These are phyloP conservation scores for Laticauda laticaudata DNA, from an alignment of 2,113 vertebrate species.

Conservation along the genomic window DNA sequence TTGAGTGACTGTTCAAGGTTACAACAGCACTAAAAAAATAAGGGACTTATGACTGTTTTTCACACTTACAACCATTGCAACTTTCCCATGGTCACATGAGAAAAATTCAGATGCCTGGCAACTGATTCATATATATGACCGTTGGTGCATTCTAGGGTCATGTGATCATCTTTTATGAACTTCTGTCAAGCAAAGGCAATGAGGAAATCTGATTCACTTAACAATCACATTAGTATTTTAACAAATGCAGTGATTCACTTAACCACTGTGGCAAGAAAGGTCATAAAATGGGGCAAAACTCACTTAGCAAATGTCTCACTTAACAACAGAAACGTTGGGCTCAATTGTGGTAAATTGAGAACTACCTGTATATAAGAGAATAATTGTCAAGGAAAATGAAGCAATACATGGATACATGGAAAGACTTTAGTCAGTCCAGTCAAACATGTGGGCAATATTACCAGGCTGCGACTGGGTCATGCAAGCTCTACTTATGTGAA, in stretches of 20 bases:
- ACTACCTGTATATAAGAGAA: background rate
- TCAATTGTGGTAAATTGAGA: background rate
- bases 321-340: background rate
- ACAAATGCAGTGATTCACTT: background rate
- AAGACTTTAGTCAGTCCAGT: fast-evolving
- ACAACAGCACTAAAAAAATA: background rate
- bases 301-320: background rate
- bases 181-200: background rate
- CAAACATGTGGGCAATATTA: background rate
- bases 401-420: background rate
- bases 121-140: background rate
- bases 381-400: background rate
- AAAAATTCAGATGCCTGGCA: background rate
- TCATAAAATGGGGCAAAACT: background rate
- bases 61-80: background rate
- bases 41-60: background rate
- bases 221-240: background rate
- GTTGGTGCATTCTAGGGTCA: background rate
- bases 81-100: background rate
- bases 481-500: background rate
- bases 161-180: background rate
- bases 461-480: background rate
- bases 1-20: background rate
- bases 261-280: background rate
- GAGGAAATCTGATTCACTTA: background rate